phyloP scores from a whole-genome alignment of 1,140 invertebrate genomes.

The Drosophila persimilis region DNA sequence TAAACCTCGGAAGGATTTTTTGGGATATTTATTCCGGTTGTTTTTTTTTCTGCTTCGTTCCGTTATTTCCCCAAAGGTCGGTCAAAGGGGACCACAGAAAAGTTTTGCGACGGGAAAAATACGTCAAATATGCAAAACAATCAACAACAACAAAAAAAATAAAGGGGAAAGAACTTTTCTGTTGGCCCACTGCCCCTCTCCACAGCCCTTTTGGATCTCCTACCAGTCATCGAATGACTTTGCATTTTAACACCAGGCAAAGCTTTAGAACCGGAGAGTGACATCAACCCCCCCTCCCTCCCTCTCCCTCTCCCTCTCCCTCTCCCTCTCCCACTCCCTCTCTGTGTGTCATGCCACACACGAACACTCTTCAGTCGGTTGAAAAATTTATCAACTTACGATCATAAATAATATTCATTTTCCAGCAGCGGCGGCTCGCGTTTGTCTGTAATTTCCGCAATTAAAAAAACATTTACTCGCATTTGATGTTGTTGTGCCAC shows the following conservation, averaged over 20 bases:
- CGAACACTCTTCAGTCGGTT: constrained; percentile 62
- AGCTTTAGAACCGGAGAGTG: constrained; percentile 31
- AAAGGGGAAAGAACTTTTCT: constrained; percentile 30
- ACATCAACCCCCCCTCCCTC: constrained; percentile 16
- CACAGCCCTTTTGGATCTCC: neutral
- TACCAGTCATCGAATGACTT: constrained; percentile 39
- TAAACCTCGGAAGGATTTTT: constrained; percentile 37
- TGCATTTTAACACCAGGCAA: constrained; percentile 22
- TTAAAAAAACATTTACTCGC: constrained; percentile 82
- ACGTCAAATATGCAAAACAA: constrained; percentile 52
- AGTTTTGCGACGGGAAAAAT: constrained; percentile 43
- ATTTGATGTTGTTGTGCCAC: constrained; percentile 56
- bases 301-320: too few species aligned
- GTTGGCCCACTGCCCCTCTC: constrained; percentile 15
- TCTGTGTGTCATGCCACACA: constrained; percentile 65
- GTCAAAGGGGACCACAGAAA: constrained; percentile 26
- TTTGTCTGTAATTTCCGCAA: constrained; percentile 82
- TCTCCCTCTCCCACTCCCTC: neutral
- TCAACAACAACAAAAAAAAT: constrained; percentile 1
- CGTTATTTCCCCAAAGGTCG: constrained; percentile 36
- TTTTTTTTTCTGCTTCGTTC: neutral
- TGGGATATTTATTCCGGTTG: constrained; percentile 25
- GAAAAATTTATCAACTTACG: constrained; percentile 78
- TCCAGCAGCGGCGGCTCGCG: constrained; percentile 63
- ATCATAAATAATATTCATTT: constrained; percentile 82